Base-by-base conservation (phyloP, 2,797 vertebrate genomes). In the Eptatretus atami region DNA sequence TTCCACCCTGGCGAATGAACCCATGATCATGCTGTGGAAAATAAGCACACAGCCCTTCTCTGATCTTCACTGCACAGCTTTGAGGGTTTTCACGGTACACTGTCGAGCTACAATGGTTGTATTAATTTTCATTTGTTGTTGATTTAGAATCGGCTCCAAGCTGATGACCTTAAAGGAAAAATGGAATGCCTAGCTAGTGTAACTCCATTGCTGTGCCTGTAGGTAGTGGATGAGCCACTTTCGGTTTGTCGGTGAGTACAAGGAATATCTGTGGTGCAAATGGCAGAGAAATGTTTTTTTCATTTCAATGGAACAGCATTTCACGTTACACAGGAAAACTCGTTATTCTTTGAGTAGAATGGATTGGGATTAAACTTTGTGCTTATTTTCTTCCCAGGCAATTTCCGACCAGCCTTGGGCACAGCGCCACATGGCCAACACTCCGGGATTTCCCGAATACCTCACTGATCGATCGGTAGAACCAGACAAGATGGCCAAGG, bases 1-100 rank as follows among this genome's bases (percentile, higher is more conserved):
- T 73, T 68, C 69, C 1, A 75, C 78, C 66, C 67, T 95, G 65
- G 81, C 83, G 9, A 76, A 74, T 31, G 76, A 86, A 52, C 79
- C 92, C 0, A 66, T 95, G 74, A 82, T 83, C 13, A 78, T 87
- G 73, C 78, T 96, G 67, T 73, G 76, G 52, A 77, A 74, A 72
- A 86, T 98, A 72, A 86, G 83, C 67, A 81, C 76, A 19, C 88
- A 94, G 68, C 92, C 90, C 0, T 93, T 98, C 69, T 83, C 88
- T 12, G 90, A 98, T 66, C 78, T 98, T 10, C 83, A 87, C 68
- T 90, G 84, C 6, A 76, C 75, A 8, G 82, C 85, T 19, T 65
- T 98, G 2, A 74, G 71, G 53, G 80, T 87, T 52, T 86, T 96
- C 63, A 82, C 78, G 10, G 90, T 96, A 71, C 78, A 31, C 53